A percentile compares a stretch with the other conserved stretches of the same genome.
Evolutionary conservation across 2,113 vertebrate species (phyloP).

Genomic region (Piaya cayana): DNA sequence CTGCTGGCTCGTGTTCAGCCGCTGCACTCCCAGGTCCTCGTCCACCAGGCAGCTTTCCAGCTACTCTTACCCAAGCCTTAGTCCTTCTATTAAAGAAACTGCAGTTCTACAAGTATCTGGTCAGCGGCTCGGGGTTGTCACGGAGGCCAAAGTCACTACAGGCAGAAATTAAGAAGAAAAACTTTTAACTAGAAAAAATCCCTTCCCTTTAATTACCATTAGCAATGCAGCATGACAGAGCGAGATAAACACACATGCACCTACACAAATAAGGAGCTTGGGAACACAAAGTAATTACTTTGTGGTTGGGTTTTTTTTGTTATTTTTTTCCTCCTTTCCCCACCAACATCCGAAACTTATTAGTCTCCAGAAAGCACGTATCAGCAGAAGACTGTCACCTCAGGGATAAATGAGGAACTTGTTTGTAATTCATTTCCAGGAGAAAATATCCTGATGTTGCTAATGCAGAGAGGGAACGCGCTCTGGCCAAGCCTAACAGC

Average conservation of each 20-base stretch:
- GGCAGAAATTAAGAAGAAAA: conserved; percentile 29
- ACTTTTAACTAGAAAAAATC: conserved; percentile 49
- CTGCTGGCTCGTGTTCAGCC: too few relatives aligned
- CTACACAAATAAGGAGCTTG: conserved; percentile 42
- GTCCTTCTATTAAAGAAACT: not conserved
- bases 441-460: conserved; percentile 42
- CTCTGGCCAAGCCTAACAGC: not conserved
- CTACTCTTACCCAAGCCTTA: not conserved
- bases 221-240: conserved; percentile 68
- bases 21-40: too few relatives aligned
- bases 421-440: conserved; percentile 71
- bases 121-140: accelerated
- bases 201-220: conserved; percentile 70
- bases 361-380: conserved; percentile 64
- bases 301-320: too few relatives aligned
- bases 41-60: too few relatives aligned
- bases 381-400: conserved; percentile 73
- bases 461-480: conserved; percentile 15
- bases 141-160: not conserved
- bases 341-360: conserved; percentile 66
- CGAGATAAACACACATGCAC: conserved; percentile 50
- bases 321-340: not conserved
- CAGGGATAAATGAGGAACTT: conserved; percentile 63
- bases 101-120: not conserved
- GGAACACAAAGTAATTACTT: conserved; percentile 74